These are phyloP conservation scores for Eonycteris spelaea DNA, from an alignment of 2,113 vertebrate species.

Conservation along the genomic window DNA sequence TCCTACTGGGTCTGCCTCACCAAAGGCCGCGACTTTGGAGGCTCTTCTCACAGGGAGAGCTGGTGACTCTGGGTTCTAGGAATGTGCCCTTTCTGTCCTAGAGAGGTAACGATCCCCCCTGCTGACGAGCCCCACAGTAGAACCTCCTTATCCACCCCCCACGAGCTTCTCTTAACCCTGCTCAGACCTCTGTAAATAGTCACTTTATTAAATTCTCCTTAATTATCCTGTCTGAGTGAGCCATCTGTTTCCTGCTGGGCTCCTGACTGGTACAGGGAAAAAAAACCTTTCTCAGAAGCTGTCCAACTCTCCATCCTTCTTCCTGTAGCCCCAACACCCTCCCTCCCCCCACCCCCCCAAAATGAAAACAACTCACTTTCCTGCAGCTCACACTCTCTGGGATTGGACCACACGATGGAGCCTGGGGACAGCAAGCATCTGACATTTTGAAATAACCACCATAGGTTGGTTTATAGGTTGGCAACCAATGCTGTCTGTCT, in stretches of 20 bases:
- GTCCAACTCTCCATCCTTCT: background rate
- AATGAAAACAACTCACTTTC: background rate
- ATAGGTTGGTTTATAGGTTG: background rate
- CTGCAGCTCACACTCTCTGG: background rate
- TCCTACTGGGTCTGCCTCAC: background rate
- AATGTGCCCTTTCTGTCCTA: background rate
- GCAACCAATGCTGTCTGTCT: background rate
- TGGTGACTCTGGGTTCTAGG: background rate
- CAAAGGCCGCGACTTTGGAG: background rate
- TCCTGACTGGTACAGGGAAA: background rate
- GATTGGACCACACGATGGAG: background rate
- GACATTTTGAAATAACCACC: background rate
- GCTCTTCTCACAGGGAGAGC: background rate
- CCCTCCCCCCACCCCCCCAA: background rate
- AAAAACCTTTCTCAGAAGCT: conserved; percentile 13
- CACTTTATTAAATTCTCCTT: conserved; percentile 36
- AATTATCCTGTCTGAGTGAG: background rate
- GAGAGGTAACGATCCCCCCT: background rate
- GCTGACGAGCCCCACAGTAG: background rate
- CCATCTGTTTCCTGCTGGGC: conserved; percentile 47
- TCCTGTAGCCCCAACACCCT: background rate
- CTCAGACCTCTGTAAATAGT: conserved; percentile 42
- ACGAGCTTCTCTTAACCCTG: background rate
- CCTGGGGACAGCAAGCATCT: background rate
- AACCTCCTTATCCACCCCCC: background rate